These are phyloP conservation scores for Zaprionus taronus DNA, from an alignment of 1,140 invertebrate species.

Conservation along the genomic window DNA sequence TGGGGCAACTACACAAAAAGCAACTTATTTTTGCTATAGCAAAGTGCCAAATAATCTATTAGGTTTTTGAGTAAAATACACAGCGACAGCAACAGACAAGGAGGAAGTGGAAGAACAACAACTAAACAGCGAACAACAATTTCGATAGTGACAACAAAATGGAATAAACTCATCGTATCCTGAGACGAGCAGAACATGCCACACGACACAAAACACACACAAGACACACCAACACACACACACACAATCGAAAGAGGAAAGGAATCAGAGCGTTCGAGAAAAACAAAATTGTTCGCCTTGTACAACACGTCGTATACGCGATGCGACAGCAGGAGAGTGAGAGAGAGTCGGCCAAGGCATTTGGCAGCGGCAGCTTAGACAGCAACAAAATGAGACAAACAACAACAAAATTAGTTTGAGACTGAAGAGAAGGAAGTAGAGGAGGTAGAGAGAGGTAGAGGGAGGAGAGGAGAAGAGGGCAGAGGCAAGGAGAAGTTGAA, in stretches of 20 bases:
- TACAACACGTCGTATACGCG: conserved; percentile 67
- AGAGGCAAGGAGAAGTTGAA: not conserved
- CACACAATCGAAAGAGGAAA: conserved; percentile 38
- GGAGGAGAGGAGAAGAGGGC: not conserved
- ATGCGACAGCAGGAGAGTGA: not conserved
- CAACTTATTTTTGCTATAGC: conserved; percentile 46
- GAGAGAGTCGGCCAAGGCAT: conserved; percentile 39
- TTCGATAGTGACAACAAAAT: conserved; percentile 56
- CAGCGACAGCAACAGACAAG: conserved; percentile 29
- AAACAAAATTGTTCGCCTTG: conserved; percentile 55
- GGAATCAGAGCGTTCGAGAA: not conserved
- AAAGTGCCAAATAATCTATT: conserved; percentile 71
- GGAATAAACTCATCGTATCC: conserved; percentile 47
- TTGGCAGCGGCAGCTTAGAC: conserved; percentile 44
- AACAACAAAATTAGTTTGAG: conserved; percentile 67
- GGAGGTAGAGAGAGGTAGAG: no score
- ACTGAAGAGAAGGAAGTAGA: not conserved
- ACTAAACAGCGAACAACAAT: conserved; percentile 6
- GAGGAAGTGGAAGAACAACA: conserved; percentile 25
- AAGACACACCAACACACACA: not conserved
- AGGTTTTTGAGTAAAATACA: conserved; percentile 60
- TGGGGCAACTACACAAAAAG: conserved; percentile 29
- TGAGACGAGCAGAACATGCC: conserved; percentile 55
- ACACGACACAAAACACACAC: conserved; percentile 44
- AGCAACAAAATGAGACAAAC: conserved; percentile 43